Base-by-base conservation (phyloP, 2,113 vertebrate species). In the Zootoca vivipara region DNA sequence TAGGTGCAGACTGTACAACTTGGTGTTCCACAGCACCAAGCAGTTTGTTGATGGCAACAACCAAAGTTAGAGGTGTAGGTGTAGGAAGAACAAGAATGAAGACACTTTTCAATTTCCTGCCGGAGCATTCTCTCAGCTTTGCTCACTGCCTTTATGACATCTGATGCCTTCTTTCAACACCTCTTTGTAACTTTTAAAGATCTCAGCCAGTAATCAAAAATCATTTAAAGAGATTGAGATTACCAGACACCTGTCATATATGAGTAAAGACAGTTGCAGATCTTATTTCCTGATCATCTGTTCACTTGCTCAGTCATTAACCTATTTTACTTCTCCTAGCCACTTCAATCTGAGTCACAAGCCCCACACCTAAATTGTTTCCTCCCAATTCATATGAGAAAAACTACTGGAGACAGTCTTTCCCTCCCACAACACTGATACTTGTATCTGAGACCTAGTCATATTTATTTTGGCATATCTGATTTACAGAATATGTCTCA, bases 131-230 rank as follows among this genome's bases (percentile, higher is more conserved):
- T 77, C 75, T 81, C 58, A 52, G 40, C 16, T 65, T 74, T 89
- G 56, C 56, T 75, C 58, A 64, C 67, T 52, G 56, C 52, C 30
- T 70, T 62, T 56, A 52, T 58, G 40, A 77, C 40, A 75, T 33
- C 22, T 86, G 62, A 70, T 83, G 62, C 65, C 35, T 77, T 75
- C 72, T 83, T 58, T 78, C 85, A 28, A 70, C 62, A 74, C 58
- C 80, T 87, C 78, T 82, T 74, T 77, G 15, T 82, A 82, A 77
- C 65, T 70, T 78, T 56, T 78, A 82, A 86, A 86, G 73, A 58
- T 78, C 42, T 86, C 84, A 83, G 35, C 33, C 83, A 38, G 58
- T 65, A 82, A 6, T 69, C 85, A 82, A 64, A 85, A 78, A 78
- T 64, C 30, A 78, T 86, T 86, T 69, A 69, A 86, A 82, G 58